A percentile compares a stretch with the other conserved stretches of the same genome.
phyloP scores from a whole-genome alignment of 2,888 invertebrate species.

The Lepidonotus clava region DNA sequence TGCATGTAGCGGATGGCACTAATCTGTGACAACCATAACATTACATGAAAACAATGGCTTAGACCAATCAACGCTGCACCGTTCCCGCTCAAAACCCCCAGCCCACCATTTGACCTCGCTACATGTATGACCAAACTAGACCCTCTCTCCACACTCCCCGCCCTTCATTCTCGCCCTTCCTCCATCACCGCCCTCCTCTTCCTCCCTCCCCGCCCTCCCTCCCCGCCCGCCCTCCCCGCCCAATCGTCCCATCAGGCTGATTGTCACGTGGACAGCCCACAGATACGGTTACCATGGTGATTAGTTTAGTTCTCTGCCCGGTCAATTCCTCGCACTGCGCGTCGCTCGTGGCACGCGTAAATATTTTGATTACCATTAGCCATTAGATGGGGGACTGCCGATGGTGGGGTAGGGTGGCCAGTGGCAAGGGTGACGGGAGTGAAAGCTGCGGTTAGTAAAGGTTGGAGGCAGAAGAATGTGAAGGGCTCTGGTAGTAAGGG shows the following conservation, averaged over 20 bases:
- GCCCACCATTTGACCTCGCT: too few relatives aligned
- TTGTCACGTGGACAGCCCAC: conserved; percentile 18
- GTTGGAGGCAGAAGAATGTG: neutral
- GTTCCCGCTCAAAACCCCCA: too few relatives aligned
- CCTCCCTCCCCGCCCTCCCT: neutral
- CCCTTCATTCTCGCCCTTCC: too few relatives aligned
- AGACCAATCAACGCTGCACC: too few relatives aligned
- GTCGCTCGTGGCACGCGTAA: conserved; percentile 46
- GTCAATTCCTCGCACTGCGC: conserved; percentile 14
- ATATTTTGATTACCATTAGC: conserved; percentile 58
- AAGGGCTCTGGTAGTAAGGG: too few relatives aligned
- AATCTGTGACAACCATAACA: too few relatives aligned
- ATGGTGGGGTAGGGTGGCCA: neutral
- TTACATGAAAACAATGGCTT: too few relatives aligned
- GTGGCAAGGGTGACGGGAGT: neutral
- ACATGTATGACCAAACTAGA: too few relatives aligned
- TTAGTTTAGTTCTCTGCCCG: conserved; percentile 47
- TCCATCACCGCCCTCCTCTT: neutral
- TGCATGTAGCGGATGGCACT: too few relatives aligned
- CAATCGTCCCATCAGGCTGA: conserved; percentile 9
- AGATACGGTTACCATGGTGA: conserved; percentile 47
- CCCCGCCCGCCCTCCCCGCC: neutral
- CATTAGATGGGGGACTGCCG: conserved; percentile 15
- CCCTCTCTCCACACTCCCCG: too few relatives aligned
- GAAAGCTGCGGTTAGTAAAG: neutral